These are phyloP conservation scores for Morpho achilles DNA, from an alignment of 2,888 invertebrate genomes.

Conservation along the genomic window DNA sequence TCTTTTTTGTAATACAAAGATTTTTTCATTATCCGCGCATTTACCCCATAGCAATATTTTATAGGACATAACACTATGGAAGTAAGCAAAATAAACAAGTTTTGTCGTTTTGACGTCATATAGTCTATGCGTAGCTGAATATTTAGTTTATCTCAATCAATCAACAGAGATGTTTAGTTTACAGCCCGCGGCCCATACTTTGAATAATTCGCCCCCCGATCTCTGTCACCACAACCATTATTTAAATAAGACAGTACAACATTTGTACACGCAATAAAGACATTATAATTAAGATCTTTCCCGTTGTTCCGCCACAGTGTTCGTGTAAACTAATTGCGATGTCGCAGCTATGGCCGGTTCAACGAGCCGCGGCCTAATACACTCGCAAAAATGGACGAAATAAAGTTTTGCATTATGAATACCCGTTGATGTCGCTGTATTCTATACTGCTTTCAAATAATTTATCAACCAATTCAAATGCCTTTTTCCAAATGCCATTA, in stretches of 20 bases:
- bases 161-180: too few relatives aligned
- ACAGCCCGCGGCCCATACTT: too few relatives aligned
- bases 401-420: not conserved
- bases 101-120: too few relatives aligned
- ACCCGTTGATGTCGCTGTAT: slow-evolving; percentile 10
- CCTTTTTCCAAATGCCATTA: not conserved
- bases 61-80: too few relatives aligned
- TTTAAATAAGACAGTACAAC: slow-evolving; percentile 11
- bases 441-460: not conserved
- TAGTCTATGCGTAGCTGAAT: too few relatives aligned
- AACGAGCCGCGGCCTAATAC: slow-evolving; percentile 13
- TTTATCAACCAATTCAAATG: too few relatives aligned
- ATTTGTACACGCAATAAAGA: slow-evolving; percentile 22
- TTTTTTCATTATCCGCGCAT: too few relatives aligned
- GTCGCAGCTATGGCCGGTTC: slow-evolving; percentile 5
- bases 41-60: too few relatives aligned
- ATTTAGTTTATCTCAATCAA: too few relatives aligned
- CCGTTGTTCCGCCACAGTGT: slow-evolving; percentile 11
- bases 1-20: too few relatives aligned
- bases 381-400: slow-evolving; percentile 10
- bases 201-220: not conserved
- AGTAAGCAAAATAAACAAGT: too few relatives aligned
- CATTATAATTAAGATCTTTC: slow-evolving; percentile 21
- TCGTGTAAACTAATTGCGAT: slow-evolving; percentile 24
- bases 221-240: not conserved